Conservation (phyloP, 2,113 vertebrate genomes). For the Perca flavescens region DNA sequence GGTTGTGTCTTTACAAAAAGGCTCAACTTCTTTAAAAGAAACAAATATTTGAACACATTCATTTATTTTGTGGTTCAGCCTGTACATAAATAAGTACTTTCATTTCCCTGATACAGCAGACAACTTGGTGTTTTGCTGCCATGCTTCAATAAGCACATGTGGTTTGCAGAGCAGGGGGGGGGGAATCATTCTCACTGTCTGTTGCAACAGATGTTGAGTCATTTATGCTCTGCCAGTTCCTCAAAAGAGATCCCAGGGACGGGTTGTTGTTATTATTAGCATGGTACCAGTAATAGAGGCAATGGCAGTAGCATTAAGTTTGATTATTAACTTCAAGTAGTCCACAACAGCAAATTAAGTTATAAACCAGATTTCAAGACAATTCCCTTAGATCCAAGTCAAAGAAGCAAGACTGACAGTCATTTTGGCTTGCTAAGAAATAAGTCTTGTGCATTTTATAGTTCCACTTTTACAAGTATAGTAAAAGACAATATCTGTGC, state of each 20-base stretch:
- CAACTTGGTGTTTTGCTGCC: conserved; percentile 2
- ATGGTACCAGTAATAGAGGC: not conserved
- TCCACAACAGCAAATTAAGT: not conserved
- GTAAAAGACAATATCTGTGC: too few species aligned
- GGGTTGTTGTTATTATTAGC: conserved; percentile 26
- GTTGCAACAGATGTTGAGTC: conserved; percentile 58
- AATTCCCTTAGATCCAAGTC: not conserved
- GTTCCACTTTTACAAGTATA: too few species aligned
- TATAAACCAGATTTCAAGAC: not conserved
- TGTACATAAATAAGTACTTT: conserved; percentile 16
- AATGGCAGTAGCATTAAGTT: not conserved
- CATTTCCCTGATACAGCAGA: conserved; percentile 4
- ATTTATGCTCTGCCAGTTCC: conserved; percentile 41
- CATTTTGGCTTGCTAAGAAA: too few species aligned
- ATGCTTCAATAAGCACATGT: conserved; percentile 29
- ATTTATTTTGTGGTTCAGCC: conserved; percentile 1
- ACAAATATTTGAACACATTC: not conserved
- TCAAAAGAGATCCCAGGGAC: conserved; percentile 23
- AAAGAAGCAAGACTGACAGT: not conserved
- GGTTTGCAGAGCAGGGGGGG: conserved; percentile 28
- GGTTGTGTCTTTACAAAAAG: not conserved
- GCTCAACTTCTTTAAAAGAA: not conserved
- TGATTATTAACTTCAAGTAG: not conserved
- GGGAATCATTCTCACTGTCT: conserved; percentile 25
- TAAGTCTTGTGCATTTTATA: too few species aligned